These are phyloP conservation scores for Syrphus vitripennis DNA, from an alignment of 2,888 invertebrate genomes.

Conservation along the genomic window DNA sequence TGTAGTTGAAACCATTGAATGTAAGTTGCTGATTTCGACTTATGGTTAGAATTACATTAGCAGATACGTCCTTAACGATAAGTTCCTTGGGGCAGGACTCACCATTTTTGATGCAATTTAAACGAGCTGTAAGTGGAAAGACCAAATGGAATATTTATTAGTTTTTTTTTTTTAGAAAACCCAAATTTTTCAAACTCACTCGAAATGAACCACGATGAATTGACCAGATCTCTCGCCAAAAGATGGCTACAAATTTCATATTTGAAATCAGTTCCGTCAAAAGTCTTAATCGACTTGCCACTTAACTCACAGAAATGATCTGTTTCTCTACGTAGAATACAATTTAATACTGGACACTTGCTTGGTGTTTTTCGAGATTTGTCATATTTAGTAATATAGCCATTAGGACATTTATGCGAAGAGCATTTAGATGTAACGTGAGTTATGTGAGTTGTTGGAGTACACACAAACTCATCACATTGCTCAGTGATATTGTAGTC, in stretches of 20 bases:
- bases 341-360: conserved; percentile 85
- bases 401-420: conserved; percentile 83
- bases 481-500: conserved; percentile 75
- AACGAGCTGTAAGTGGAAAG: conserved; percentile 83
- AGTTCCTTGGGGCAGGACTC: conserved; percentile 85
- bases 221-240: conserved; percentile 86
- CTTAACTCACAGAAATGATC: conserved; percentile 85
- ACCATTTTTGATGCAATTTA: conserved; percentile 77
- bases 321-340: conserved; percentile 85
- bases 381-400: conserved; percentile 83
- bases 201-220: conserved; percentile 87
- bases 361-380: conserved; percentile 77
- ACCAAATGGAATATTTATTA: neutral
- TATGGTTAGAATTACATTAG: conserved; percentile 81
- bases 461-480: conserved; percentile 79
- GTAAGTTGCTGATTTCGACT: conserved; percentile 85
- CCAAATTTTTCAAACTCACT: conserved; percentile 83
- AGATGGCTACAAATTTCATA: conserved; percentile 92
- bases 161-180: too few species aligned
- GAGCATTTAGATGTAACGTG: conserved; percentile 75
- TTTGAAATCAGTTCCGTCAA: conserved; percentile 90
- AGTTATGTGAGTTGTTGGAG: conserved; percentile 74
- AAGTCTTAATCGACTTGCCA: conserved; percentile 89
- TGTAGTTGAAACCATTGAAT: conserved; percentile 85
- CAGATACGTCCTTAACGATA: conserved; percentile 84